A percentile compares a stretch with the other conserved stretches of the same genome.
Conservation (phyloP, 1,140 invertebrate species). For the Drosophila parvula region DNA sequence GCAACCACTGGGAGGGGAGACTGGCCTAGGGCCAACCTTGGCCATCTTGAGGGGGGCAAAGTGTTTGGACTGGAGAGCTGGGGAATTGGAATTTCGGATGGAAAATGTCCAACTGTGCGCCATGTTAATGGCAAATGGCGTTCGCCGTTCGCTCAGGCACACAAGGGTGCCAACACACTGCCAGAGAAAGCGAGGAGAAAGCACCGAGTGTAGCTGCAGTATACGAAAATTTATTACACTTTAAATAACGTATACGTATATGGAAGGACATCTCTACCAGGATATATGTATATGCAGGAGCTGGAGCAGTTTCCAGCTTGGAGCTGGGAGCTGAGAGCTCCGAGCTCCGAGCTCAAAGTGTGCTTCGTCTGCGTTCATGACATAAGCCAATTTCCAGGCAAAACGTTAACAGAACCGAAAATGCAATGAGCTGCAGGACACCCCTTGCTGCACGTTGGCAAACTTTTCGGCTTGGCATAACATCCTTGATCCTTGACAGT, state of each 20-base stretch:
- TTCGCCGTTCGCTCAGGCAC: constrained; percentile 22
- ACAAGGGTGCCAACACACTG: constrained; percentile 16
- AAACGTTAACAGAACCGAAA: constrained; percentile 53
- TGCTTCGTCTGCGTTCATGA: constrained; percentile 26
- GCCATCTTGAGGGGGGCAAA: constrained; percentile 19
- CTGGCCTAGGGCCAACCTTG: constrained; percentile 39
- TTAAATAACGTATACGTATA: constrained; percentile 63
- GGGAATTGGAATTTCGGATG: constrained; percentile 46
- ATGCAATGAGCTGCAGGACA: constrained; percentile 34
- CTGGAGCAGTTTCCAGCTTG: background rate
- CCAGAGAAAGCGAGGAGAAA: background rate
- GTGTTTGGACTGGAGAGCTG: background rate
- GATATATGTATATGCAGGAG: constrained; percentile 4
- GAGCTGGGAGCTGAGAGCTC: background rate
- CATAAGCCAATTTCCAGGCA: constrained; percentile 57
- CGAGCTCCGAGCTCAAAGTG: constrained; percentile 16
- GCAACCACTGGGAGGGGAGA: constrained; percentile 11
- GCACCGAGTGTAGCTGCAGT: constrained; percentile 25
- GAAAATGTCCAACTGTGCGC: constrained; percentile 71
- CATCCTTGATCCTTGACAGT: constrained; percentile 27
- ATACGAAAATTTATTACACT: constrained; percentile 68
- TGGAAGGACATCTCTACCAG: constrained; percentile 9
- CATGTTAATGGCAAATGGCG: constrained; percentile 69
- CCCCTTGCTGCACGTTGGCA: background rate
- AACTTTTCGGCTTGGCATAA: constrained; percentile 36